phyloP scores from a whole-genome alignment of 1,140 invertebrate species.

The Frieseomelitta varia region DNA sequence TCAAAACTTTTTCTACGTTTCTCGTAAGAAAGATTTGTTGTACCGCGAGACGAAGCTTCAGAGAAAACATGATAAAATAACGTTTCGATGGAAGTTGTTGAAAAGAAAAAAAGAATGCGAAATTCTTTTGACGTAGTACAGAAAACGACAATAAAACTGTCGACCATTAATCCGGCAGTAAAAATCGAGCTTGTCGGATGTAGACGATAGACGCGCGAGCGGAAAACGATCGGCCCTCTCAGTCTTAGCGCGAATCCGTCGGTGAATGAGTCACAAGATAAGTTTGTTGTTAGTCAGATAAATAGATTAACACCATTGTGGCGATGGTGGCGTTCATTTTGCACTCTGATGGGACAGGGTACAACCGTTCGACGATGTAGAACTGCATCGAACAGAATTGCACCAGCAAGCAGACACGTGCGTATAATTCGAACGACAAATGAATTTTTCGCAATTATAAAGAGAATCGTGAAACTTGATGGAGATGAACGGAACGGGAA shows the following conservation, averaged over 20 bases:
- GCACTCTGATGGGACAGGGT: conserved; percentile 62
- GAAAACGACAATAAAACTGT: conserved; percentile 17
- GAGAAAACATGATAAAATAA: neutral
- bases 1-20: neutral
- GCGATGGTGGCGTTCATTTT: conserved; percentile 64
- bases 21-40: neutral
- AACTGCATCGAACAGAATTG: neutral
- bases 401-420: neutral
- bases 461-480: neutral
- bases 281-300: conserved; percentile 78
- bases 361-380: conserved; percentile 32
- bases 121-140: neutral
- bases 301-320: conserved; percentile 79
- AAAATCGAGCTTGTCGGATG: conserved; percentile 26
- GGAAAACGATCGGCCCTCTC: conserved; percentile 28
- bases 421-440: conserved; percentile 12
- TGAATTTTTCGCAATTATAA: conserved; percentile 29
- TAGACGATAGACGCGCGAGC: neutral
- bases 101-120: neutral
- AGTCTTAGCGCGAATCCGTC: conserved; percentile 58
- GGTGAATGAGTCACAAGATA: conserved; percentile 75
- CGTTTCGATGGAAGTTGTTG: neutral
- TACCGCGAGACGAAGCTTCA: neutral
- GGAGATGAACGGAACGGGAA: too few species aligned
- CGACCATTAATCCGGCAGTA: conserved; percentile 8